Base-by-base conservation (phyloP, 1,140 invertebrate genomes). In the Penaeus chinensis region DNA sequence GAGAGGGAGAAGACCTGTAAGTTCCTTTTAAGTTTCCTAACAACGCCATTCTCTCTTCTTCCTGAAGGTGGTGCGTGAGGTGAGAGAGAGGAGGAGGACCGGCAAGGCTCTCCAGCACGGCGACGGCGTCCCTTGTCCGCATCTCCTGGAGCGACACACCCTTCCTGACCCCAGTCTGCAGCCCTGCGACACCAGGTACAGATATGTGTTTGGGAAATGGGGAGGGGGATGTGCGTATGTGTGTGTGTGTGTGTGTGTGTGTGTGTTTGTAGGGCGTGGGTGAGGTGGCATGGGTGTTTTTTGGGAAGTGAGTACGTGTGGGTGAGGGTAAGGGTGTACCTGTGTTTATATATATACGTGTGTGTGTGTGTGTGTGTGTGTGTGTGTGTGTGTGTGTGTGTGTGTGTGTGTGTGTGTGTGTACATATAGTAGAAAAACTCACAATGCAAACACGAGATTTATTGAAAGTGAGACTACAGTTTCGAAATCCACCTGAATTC, bases 101-200 rank as follows among this genome's bases (percentile, higher is more conserved):
- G 92, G 93, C 2, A 74, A 92, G 20, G 91, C 92, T 65, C 89
- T 93, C 22, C 93, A 93, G 20, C 91, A 93, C 47, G 93, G 93
- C 0, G 91, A 92, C 76, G 93, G 93, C 0, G 90, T 91, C 13
- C 92, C 92, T 2, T 94, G 93, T 90, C 93, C 93, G 22, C 91
- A 92, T 83, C 90, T 93, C 7, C 90, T 92, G 27, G 92, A 93
- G 63, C 91, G 92, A 27, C 91, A 91, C 85, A 90, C 91, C 32
- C 89, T 92, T 20, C 91, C 92, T 8, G 91, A 92, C 76, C 91
- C 91, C 27, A 91, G 92, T 76, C 91, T 93, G 16, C 91, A 91
- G 20, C 90, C 92, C 10, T 94, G 93, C 82, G 91, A 91, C 24
- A 91, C 92, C 77, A 93, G 92, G 93, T 93, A 89, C 54, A 13